Percentiles rank a stretch among this genome's conserved stretches.
phyloP scores from a whole-genome alignment of 2,797 vertebrate genomes.

The Sebastes aleutianus region DNA sequence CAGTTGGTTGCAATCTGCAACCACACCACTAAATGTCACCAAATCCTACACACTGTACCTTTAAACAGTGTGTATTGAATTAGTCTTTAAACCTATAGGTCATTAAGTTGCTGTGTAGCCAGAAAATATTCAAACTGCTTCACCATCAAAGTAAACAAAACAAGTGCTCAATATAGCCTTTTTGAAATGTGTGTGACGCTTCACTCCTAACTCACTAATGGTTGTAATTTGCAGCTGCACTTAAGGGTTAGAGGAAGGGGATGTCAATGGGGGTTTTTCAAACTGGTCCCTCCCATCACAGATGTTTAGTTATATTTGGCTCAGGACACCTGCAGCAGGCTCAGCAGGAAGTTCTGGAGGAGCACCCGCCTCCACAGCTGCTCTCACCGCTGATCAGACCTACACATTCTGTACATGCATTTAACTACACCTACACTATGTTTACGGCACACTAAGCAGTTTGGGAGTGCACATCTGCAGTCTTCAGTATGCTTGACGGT shows the following conservation, averaged over 20 bases:
- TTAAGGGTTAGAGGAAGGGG: background rate
- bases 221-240: background rate
- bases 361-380: slow-evolving; percentile 29
- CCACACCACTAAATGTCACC: no score
- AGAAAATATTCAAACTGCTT: background rate
- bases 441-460: background rate
- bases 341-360: slow-evolving; percentile 51
- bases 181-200: background rate
- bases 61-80: background rate
- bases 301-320: slow-evolving; percentile 55
- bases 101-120: background rate
- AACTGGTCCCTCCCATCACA: slow-evolving; percentile 34
- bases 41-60: no score
- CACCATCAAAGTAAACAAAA: background rate
- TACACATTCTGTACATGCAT: background rate
- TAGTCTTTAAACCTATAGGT: background rate
- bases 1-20: no score
- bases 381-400: slow-evolving; percentile 6
- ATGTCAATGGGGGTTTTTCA: background rate
- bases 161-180: background rate
- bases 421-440: background rate
- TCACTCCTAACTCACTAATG: background rate
- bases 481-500: background rate
- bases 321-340: slow-evolving; percentile 41
- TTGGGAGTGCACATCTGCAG: background rate